Percentiles rank a stretch among this genome's conserved stretches.
Evolutionary conservation across 30 jellyfish, hydroid and myxozoan genomes (phyloP).

Genomic region (Sanderia malayensis): DNA sequence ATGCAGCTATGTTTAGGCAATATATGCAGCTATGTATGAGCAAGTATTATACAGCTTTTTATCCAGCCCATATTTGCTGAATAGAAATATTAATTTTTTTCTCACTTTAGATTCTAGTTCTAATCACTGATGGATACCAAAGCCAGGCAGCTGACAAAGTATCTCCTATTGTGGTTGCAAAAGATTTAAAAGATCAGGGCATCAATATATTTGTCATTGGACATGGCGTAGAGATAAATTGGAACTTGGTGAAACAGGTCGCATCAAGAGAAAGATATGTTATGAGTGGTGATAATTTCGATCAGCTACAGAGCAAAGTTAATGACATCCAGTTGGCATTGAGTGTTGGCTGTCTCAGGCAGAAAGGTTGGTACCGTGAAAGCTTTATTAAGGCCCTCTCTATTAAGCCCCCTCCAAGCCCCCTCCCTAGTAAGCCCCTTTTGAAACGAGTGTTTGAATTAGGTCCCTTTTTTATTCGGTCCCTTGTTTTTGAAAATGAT

Average conservation of each 20-base stretch:
- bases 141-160: constrained; percentile 44
- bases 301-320: constrained; percentile 36
- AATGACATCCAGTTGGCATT: constrained; percentile 30
- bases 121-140: constrained; percentile 73
- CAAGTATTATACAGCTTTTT: too few species aligned
- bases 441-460: too few species aligned
- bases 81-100: not conserved
- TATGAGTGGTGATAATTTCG: constrained; percentile 57
- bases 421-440: too few species aligned
- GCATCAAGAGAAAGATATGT: constrained; percentile 51
- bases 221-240: constrained; percentile 69
- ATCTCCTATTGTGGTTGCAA: constrained; percentile 25
- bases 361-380: too few species aligned
- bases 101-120: constrained; percentile 34
- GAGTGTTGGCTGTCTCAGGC: constrained; percentile 15
- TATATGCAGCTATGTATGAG: too few species aligned
- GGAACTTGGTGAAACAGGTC: constrained; percentile 46
- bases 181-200: constrained; percentile 57
- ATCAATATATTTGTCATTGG: constrained; percentile 58
- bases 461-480: too few species aligned
- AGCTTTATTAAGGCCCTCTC: too few species aligned
- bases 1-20: too few species aligned
- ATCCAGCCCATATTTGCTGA: too few species aligned
- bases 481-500: too few species aligned
- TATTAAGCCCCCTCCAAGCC: too few species aligned